phyloP scores from a whole-genome alignment of 2,113 vertebrate genomes.

The Corythoichthys haematopterus region DNA sequence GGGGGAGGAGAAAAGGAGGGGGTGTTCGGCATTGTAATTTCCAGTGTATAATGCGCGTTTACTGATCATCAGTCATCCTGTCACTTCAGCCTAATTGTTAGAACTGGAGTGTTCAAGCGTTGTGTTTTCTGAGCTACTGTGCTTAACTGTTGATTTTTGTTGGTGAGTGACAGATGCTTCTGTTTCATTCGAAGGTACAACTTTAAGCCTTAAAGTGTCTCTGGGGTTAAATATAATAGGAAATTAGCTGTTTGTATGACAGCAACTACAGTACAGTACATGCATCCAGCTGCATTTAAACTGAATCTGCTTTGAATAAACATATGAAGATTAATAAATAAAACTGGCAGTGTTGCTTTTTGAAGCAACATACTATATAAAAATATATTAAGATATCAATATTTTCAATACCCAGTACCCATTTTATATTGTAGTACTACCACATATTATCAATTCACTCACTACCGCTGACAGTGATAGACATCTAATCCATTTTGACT shows the following conservation, averaged over 20 bases:
- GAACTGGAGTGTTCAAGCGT: background rate
- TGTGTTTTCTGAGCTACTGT: background rate
- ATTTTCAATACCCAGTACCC: background rate
- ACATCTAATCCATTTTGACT: too few species aligned
- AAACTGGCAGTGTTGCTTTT: background rate
- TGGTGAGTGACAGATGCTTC: background rate
- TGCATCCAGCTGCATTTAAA: conserved; percentile 6
- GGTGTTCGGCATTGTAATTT: conserved; percentile 8
- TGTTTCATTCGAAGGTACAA: background rate
- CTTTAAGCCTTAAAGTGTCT: background rate
- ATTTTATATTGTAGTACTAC: too few species aligned
- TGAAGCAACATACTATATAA: too few species aligned
- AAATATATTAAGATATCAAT: background rate
- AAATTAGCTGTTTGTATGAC: background rate
- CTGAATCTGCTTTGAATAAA: background rate
- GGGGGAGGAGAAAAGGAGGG: background rate
- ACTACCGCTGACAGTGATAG: too few species aligned
- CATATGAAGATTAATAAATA: background rate
- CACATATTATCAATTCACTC: too few species aligned
- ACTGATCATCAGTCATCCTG: conserved; percentile 14
- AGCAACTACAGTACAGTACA: background rate
- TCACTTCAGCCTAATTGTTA: conserved; percentile 13
- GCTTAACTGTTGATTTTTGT: background rate
- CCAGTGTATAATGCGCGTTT: background rate
- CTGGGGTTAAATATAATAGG: background rate